A percentile compares a stretch with the other conserved stretches of the same genome.
Evolutionary conservation across 1,140 invertebrate species (phyloP).

Genomic region (Eumeta japonica): DNA sequence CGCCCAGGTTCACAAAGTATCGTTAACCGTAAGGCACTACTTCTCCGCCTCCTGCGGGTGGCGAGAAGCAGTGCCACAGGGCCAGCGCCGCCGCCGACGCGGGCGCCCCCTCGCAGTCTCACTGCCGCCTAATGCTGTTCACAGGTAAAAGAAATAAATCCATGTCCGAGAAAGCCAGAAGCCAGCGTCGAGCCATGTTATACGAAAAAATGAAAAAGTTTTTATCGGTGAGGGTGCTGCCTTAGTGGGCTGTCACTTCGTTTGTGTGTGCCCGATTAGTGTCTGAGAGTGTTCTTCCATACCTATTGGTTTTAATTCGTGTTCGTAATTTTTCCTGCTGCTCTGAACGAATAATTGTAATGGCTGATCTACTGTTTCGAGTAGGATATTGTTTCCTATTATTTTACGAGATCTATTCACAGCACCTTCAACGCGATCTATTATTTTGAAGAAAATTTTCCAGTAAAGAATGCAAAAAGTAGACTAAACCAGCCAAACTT

Average conservation of each 20-base stretch:
- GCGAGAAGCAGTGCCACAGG: too few relatives aligned
- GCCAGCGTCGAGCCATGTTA: constrained; percentile 79
- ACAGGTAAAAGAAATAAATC: constrained; percentile 60
- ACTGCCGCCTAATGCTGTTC: constrained; percentile 33
- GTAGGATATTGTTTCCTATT: too few relatives aligned
- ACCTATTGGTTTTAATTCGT: neutral
- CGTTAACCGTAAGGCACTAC: too few relatives aligned
- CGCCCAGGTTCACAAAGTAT: too few relatives aligned
- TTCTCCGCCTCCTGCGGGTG: too few relatives aligned
- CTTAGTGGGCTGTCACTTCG: constrained; percentile 29
- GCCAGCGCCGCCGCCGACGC: too few relatives aligned
- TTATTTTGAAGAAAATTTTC: too few relatives aligned
- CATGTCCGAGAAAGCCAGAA: constrained; percentile 63
- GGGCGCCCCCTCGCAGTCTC: constrained; percentile 10
- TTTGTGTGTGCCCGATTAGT: constrained; percentile 6
- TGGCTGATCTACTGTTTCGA: constrained; percentile 32
- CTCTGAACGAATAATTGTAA: constrained; percentile 36
- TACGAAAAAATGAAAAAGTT: constrained; percentile 94
- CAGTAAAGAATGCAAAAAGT: too few relatives aligned
- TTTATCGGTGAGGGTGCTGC: constrained; percentile 75
- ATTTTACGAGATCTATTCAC: too few relatives aligned
- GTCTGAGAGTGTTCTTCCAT: neutral
- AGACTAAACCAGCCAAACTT: too few relatives aligned
- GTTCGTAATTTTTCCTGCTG: constrained; percentile 22
- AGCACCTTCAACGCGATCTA: too few relatives aligned